Base-by-base conservation (phyloP, 2,888 invertebrate species). In the Oithona nana region DNA sequence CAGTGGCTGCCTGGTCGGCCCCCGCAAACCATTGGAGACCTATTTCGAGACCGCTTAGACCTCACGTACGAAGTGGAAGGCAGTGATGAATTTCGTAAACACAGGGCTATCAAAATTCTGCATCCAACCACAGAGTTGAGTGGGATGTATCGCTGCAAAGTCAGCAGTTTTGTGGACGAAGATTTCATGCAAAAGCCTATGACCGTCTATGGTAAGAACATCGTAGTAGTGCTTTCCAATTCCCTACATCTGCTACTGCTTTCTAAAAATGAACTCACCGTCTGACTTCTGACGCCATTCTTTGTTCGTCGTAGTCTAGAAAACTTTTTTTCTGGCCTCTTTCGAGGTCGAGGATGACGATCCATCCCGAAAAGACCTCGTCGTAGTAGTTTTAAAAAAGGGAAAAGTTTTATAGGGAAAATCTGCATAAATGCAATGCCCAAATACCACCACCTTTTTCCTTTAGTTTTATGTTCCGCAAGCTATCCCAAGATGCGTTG, bases 171-270 rank as follows among this genome's bases (percentile, higher is more conserved):
- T 30, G 39, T 63, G 3, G 63, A 63, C 29, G 63, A 63, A 11
- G 63, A 63, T 49, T 57, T 57, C 39, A 56, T 59, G 30, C 57
- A 60, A n/a, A 63, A 57, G 49, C 28, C 26, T 6, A 63, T 63
- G 63, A 63, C 50, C 28, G 57, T 63, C 22, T 63, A 57, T 57
- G 28, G 63, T 63, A 63, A 61, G 64, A 28, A n/a, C n/a, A n/a
- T n/a, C n/a, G n/a, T 28, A 54, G 16, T 49, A 2, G 2, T 20
- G n/a, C 20, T 49, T 16, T 39, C 48, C 16, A 11, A n/a, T 39
- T 31, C 30, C n/a, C 28, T 57, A 28, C 24, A 16, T 20, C 26
- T 57, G n/a, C n/a, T n/a, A n/a, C n/a, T n/a, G n/a, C n/a, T n/a
- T n/a, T n/a, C n/a, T n/a, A n/a, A n/a, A n/a, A n/a, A n/a, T n/a